phyloP scores from a whole-genome alignment of 2,113 vertebrate genomes.

The Typhlomys cinereus region DNA sequence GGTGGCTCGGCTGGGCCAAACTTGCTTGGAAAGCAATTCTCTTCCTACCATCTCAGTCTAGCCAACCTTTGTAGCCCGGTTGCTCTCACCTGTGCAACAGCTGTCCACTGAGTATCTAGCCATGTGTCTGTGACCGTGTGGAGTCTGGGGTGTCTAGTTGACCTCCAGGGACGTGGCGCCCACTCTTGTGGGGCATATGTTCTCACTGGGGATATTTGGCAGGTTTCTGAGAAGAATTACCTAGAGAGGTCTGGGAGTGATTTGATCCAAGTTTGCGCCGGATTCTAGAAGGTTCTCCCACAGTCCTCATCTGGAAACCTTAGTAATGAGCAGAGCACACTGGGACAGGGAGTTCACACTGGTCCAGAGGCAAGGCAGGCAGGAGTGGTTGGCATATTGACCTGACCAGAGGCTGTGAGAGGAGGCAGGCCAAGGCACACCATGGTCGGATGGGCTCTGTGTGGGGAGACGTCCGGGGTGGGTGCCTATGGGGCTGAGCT shows the following conservation, averaged over 20 bases:
- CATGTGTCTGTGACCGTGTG: rapidly evolving
- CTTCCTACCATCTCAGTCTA: rapidly evolving
- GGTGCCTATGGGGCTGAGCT: neutral
- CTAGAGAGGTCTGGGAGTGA: neutral
- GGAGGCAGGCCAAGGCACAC: neutral
- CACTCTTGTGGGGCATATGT: neutral
- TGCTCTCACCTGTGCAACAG: neutral
- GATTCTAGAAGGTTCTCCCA: neutral
- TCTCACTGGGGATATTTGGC: neutral
- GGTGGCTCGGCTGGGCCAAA: neutral
- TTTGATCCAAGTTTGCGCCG: neutral
- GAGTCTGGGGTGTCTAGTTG: neutral
- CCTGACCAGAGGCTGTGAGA: rapidly evolving
- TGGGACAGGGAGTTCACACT: too few relatives aligned
- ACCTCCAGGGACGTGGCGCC: rapidly evolving
- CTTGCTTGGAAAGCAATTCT: neutral
- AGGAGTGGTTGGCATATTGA: too few relatives aligned
- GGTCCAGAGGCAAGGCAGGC: neutral
- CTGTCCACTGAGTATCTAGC: neutral
- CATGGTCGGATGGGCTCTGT: too few relatives aligned
- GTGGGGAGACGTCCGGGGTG: neutral
- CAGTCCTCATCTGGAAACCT: neutral
- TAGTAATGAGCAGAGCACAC: neutral
- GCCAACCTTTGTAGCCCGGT: too few relatives aligned
- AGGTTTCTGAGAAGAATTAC: neutral